Base-by-base conservation (phyloP, 2,888 invertebrate species). In the Lepidonotus clava region DNA sequence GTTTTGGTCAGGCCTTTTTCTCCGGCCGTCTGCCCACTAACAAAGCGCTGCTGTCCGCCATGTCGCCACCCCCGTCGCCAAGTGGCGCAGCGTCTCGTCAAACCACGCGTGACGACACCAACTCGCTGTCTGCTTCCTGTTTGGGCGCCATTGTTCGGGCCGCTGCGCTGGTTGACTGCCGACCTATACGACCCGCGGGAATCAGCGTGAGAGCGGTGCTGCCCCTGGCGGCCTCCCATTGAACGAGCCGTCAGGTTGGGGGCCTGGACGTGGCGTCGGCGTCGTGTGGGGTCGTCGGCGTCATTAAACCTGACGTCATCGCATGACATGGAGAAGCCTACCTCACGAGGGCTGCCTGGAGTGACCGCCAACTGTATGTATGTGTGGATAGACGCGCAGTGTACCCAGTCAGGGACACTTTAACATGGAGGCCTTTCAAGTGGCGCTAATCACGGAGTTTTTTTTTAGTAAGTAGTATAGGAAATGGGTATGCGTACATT, bases 241-340 rank as follows among this genome's bases (percentile, higher is more conserved):
- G 11, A 66, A 32, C 18, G 8, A 11, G 46, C 8, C 46, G 46
- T 4, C 0, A 11, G 1, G 38, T 14, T n/a, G n/a, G n/a, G n/a
- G n/a, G n/a, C n/a, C 71, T 11, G 36, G 5, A 38, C 71, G 21
- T n/a, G n/a, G n/a, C n/a, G n/a, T n/a, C n/a, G n/a, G 1, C 71
- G 71, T 71, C 6, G 5, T 71, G 36, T 71, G 71, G n/a, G 71
- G 36, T 67, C 36, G 36, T 71, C 71, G 34, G 36, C 38, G 71
- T 36, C 71, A 71, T 34, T 6, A 34, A 32, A 36, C 21, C 36
- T 71, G 71, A 71, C 71, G 71, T 71, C 71, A 71, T 18, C 38
- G n/a, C 71, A 21, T 71, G 71, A 32, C 36, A 71, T 38, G 11
- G 71, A 71, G 71, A 71, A 34, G 71, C 36, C 71, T 1, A 8